Evolutionary conservation across 2,888 invertebrate genomes (phyloP), one percentile per base, ranked within the genome.

Genomic region (Himalopsyche japonica): DNA sequence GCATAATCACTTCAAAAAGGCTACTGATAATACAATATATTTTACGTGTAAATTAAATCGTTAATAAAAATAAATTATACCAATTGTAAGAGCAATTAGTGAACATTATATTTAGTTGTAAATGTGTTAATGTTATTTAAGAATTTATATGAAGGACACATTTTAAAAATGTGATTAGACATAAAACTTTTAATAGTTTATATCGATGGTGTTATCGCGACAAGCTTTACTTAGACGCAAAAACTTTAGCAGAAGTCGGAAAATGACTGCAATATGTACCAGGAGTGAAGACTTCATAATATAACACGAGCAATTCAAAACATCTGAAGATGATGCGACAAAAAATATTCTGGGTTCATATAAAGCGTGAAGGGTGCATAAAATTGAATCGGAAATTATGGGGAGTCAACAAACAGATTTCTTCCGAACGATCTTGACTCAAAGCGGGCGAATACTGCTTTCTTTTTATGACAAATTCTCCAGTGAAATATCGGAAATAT

Each of bases 341-440:
- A 82, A 83, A 86, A 84, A 85, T 80, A 82, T 82, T 70, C 78
- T 57, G 48, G 82, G 49, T 81, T 83, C 82, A 76, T 76, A 79
- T 79, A 77, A 80, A 34, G 34, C 76, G 49, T 57, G 81, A 83
- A 79, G 86, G 86, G 86, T 86, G 86, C 86, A 86, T 86, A 86
- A 86, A 86, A 86, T 86, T 86, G 86, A 86, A 86, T 86, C 86
- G 86, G 86, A 86, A 86, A 86, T 86, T 86, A 86, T 76, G 83
- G 82, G 79, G 84, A 79, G 81, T 78, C 85, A 82, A 86, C 86
- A 85, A 86, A 84, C 86, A 85, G 85, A 86, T 86, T 85, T 82
- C 79, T 79, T 30, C 27, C 43, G 24, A 76, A 57, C 57, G 57
- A 57, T 57, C 57, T 57, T 57, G 57, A 57, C 57, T 57, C 57